Conservation (phyloP, 1,140 invertebrate genomes). For the Danaus plexippus region DNA sequence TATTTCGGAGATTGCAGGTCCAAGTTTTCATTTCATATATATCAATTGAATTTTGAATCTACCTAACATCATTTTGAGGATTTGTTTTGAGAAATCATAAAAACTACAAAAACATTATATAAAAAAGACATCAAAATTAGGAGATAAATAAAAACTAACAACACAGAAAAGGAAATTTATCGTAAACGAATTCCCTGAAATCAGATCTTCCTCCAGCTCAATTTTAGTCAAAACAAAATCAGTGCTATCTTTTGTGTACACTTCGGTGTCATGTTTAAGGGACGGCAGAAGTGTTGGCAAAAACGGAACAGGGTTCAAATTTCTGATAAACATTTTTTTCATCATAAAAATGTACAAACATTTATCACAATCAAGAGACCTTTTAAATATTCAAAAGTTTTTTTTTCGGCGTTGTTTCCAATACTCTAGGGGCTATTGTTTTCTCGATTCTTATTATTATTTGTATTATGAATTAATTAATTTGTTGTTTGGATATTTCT, state of each 20-base stretch:
- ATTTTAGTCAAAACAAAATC: conserved; percentile 63
- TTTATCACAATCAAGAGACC: conserved; percentile 1
- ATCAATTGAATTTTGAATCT: no score
- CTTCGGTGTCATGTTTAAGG: conserved; percentile 52
- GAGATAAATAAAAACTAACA: no score
- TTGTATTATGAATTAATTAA: conserved; percentile 3
- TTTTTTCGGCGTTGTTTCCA: no score
- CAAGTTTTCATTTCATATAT: no score
- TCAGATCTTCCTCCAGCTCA: conserved; percentile 28
- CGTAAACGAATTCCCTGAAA: conserved; percentile 47
- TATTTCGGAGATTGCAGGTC: no score
- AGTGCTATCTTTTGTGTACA: conserved; percentile 56
- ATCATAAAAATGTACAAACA: conserved; percentile 8
- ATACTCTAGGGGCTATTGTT: no score
- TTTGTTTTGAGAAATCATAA: no score
- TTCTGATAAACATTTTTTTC: conserved; percentile 25
- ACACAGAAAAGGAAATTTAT: conserved; percentile 17
- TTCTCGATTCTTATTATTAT: no score
- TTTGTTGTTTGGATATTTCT: conserved; percentile 4
- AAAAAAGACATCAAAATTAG: no score
- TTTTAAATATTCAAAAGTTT: no score
- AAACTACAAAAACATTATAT: no score
- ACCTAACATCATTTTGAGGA: no score
- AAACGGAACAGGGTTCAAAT: conserved; percentile 14
- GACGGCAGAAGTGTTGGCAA: conserved; percentile 27